Conservation (phyloP, 2,797 vertebrate genomes). For the Carduelis carduelis region DNA sequence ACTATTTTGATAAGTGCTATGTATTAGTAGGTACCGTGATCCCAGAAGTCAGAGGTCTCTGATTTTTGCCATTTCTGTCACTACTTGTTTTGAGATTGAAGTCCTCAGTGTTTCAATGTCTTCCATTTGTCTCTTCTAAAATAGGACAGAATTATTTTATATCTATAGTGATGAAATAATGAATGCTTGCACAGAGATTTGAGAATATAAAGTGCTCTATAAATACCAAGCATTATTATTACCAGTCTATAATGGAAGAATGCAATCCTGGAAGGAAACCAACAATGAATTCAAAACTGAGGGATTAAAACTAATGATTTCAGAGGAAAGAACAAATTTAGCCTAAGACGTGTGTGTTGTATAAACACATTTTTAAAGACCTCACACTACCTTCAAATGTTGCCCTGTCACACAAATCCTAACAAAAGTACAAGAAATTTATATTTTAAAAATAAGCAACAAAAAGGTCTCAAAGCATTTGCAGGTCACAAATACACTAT, state of each 20-base stretch:
- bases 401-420: background rate
- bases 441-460: background rate
- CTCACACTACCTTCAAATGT: background rate
- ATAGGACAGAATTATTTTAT: conserved; percentile 30
- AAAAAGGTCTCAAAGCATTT: background rate
- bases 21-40: background rate
- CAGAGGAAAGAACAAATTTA: conserved; percentile 15
- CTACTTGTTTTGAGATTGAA: background rate
- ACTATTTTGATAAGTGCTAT: background rate
- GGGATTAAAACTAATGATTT: conserved; percentile 38
- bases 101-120: background rate
- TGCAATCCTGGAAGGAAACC: conserved; percentile 13
- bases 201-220: conserved; percentile 39
- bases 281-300: conserved; percentile 5
- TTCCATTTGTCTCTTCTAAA: conserved; percentile 28
- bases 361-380: conserved; percentile 3
- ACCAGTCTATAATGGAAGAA: conserved; percentile 2
- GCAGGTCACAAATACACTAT: background rate
- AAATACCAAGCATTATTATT: conserved; percentile 45
- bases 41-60: background rate
- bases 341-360: background rate
- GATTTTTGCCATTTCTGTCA: background rate
- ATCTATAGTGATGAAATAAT: conserved; percentile 33
- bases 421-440: background rate
- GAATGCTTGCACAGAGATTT: conserved; percentile 1